Evolutionary conservation across 2,113 vertebrate genomes (phyloP).

Genomic region (Tautogolabrus adspersus): DNA sequence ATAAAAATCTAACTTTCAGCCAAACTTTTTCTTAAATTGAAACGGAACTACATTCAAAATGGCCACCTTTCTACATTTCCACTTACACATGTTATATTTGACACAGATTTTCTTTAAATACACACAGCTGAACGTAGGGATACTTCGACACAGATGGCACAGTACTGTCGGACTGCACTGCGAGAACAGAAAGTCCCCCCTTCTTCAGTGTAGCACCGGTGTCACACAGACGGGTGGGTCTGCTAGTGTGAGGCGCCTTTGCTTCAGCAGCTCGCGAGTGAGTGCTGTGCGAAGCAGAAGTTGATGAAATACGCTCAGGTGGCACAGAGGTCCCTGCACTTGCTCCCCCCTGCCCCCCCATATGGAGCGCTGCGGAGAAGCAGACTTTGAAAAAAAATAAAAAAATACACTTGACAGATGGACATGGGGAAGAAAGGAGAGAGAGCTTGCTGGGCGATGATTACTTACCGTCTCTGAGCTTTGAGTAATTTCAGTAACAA

Average conservation of each 20-base stretch:
- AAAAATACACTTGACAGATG: slow-evolving; percentile 49
- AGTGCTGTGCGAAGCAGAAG: slow-evolving; percentile 45
- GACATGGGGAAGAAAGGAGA: slow-evolving; percentile 11
- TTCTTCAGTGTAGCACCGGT: slow-evolving; percentile 14
- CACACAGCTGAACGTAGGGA: not conserved
- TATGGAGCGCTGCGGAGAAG: slow-evolving; percentile 17
- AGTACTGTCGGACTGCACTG: slow-evolving; percentile 12
- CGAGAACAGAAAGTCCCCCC: not conserved
- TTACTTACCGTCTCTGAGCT: not conserved
- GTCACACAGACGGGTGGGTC: slow-evolving; percentile 21
- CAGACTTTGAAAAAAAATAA: not conserved
- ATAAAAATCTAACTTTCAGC: slow-evolving; percentile 26
- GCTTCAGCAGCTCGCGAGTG: not conserved
- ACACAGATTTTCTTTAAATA: slow-evolving; percentile 18
- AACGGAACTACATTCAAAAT: slow-evolving; percentile 61
- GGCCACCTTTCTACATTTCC: slow-evolving; percentile 52
- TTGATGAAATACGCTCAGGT: slow-evolving; percentile 7
- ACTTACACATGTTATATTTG: not conserved
- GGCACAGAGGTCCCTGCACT: not conserved
- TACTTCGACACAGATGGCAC: not conserved
- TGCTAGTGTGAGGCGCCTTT: slow-evolving; percentile 24
- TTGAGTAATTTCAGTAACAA: not conserved
- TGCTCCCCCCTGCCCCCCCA: too few relatives aligned
- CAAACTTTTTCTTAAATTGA: slow-evolving; percentile 7
- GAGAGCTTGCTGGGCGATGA: slow-evolving; percentile 27